These are phyloP conservation scores for Megamerina dolium DNA, from an alignment of 2,888 invertebrate species.

Conservation along the genomic window DNA sequence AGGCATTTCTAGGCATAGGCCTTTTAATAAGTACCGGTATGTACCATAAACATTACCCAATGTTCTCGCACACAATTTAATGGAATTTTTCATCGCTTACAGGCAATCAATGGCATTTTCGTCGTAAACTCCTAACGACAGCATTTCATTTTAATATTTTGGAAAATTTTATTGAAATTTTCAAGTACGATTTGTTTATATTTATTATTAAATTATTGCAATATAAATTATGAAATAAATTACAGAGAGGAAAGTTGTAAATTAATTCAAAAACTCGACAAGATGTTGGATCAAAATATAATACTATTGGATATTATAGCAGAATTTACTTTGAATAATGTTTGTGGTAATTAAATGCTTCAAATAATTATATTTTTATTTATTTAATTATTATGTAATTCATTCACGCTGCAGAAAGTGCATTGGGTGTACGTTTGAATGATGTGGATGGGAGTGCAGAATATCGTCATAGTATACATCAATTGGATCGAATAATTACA, in stretches of 20 bases:
- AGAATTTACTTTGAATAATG: conserved; percentile 58
- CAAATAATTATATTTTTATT: too few species aligned
- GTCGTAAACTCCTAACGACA: conserved; percentile 60
- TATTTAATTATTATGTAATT: too few species aligned
- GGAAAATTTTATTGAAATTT: conserved; percentile 46
- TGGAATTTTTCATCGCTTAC: too few species aligned
- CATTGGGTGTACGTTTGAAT: conserved; percentile 63
- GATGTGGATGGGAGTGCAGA: conserved; percentile 50
- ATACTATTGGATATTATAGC: conserved; percentile 56
- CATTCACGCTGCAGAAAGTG: conserved; percentile 53
- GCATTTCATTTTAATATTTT: conserved; percentile 62
- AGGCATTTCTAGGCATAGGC: conserved; percentile 53
- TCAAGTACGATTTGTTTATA: conserved; percentile 31
- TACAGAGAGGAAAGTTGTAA: conserved; percentile 45
- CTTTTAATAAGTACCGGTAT: conserved; percentile 50
- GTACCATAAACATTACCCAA: background rate
- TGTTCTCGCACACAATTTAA: conserved; percentile 3
- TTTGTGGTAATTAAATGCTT: conserved; percentile 62
- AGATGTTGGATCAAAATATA: conserved; percentile 26
- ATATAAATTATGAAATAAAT: too few species aligned
- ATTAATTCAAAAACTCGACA: conserved; percentile 35
- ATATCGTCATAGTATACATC: conserved; percentile 57
- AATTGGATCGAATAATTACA: conserved; percentile 46
- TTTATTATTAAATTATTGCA: too few species aligned
- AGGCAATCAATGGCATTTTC: conserved; percentile 55